Evolutionary conservation across 1,140 invertebrate genomes (phyloP).

Genomic region (Brachystomella parvula): DNA sequence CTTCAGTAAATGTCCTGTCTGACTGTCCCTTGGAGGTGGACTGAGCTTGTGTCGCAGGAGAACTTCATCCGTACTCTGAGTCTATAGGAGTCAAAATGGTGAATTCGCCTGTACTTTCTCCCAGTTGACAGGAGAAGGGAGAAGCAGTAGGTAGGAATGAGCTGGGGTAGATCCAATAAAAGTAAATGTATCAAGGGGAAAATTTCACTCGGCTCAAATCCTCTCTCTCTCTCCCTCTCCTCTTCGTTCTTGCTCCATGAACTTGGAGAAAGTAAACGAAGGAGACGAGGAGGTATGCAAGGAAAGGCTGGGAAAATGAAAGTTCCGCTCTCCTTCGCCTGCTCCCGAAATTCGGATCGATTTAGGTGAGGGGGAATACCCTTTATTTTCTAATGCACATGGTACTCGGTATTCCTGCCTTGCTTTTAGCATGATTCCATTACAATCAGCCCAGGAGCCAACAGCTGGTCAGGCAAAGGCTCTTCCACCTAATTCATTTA

Average conservation of each 20-base stretch:
- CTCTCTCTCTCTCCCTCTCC: not conserved
- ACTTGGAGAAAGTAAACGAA: not conserved
- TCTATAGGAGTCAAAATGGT: conserved; percentile 7
- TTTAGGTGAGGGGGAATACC: conserved; percentile 20
- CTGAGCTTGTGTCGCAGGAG: too few species aligned
- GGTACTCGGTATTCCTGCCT: too few species aligned
- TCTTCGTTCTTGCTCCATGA: not conserved
- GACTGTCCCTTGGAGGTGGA: too few species aligned
- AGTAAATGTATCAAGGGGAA: not conserved
- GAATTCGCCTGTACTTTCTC: conserved; percentile 5
- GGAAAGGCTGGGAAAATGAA: not conserved
- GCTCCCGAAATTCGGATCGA: conserved; percentile 21
- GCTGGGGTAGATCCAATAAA: not conserved
- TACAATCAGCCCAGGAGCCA: not conserved
- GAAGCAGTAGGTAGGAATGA: too few species aligned
- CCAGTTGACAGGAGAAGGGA: not conserved
- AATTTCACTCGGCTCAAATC: not conserved
- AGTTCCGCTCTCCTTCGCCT: conserved; percentile 11
- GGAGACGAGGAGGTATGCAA: not conserved
- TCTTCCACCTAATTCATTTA: not conserved
- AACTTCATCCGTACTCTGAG: too few species aligned
- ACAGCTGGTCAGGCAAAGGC: not conserved
- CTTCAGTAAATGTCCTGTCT: too few species aligned
- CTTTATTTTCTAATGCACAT: too few species aligned
- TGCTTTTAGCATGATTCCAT: not conserved